phyloP scores from a whole-genome alignment of 2,113 vertebrate genomes.

The Naja naja region DNA sequence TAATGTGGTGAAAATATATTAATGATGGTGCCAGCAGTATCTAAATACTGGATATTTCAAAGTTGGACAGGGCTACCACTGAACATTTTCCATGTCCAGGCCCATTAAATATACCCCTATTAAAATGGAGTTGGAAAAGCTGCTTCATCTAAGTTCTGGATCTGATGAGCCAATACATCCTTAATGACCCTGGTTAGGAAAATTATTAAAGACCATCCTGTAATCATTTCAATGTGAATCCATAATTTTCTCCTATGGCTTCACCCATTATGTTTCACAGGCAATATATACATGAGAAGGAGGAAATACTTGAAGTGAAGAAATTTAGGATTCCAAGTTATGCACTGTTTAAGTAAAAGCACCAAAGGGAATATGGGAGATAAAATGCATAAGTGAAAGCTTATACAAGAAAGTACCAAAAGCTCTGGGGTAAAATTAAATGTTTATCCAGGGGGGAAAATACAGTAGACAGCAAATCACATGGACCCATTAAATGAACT shows the following conservation, averaged over 20 bases:
- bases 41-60: not conserved
- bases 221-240: not conserved
- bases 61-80: not conserved
- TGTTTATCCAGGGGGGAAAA: not conserved
- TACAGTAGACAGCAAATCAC: not conserved
- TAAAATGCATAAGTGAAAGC: too few species aligned
- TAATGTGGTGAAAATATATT: not conserved
- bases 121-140: not conserved
- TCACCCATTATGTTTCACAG: not conserved
- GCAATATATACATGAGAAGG: not conserved
- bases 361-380: not conserved
- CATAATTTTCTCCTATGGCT: not conserved
- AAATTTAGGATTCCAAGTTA: not conserved
- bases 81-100: not conserved
- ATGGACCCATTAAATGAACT: not conserved
- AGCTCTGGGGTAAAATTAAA: not conserved
- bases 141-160: not conserved
- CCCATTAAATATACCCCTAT: not conserved
- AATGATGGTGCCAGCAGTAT: not conserved
- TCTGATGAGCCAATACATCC: not conserved
- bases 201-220: not conserved
- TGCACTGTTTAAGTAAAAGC: not conserved
- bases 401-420: not conserved
- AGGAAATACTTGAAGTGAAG: not conserved
- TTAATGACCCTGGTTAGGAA: not conserved